Conservation (phyloP, 2,113 vertebrate species). For the Nannobrachium achirus region DNA sequence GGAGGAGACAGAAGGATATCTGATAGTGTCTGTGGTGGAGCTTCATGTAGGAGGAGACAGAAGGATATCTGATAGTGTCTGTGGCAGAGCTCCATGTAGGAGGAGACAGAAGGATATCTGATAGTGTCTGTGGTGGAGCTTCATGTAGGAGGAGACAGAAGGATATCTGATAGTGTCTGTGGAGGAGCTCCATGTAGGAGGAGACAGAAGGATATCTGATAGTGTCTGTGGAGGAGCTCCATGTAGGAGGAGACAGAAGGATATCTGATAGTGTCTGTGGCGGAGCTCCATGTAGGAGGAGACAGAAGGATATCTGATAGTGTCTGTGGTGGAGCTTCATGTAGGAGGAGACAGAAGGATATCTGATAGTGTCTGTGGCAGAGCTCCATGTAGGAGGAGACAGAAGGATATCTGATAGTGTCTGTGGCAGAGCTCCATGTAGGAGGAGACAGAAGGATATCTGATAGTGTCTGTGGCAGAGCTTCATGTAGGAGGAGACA, state of each 20-base stretch:
- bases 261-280: conserved; percentile 65
- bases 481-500: conserved; percentile 45
- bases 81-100: conserved; percentile 46
- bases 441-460: conserved; percentile 61
- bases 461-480: conserved; percentile 59
- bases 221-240: conserved; percentile 50
- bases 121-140: conserved; percentile 55
- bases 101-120: conserved; percentile 65
- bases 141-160: conserved; percentile 51
- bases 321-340: conserved; percentile 49
- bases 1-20: conserved; percentile 64
- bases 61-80: conserved; percentile 70
- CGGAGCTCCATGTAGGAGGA: conserved; percentile 45
- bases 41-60: conserved; percentile 45
- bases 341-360: conserved; percentile 58
- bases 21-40: conserved; percentile 57
- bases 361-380: conserved; percentile 62
- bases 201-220: conserved; percentile 69
- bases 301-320: conserved; percentile 69
- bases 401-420: conserved; percentile 69
- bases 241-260: conserved; percentile 56
- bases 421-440: conserved; percentile 50
- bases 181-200: conserved; percentile 43
- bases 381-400: conserved; percentile 46
- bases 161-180: conserved; percentile 68